Conservation (phyloP, 1,140 invertebrate genomes). For the Hormaphis cornu region DNA sequence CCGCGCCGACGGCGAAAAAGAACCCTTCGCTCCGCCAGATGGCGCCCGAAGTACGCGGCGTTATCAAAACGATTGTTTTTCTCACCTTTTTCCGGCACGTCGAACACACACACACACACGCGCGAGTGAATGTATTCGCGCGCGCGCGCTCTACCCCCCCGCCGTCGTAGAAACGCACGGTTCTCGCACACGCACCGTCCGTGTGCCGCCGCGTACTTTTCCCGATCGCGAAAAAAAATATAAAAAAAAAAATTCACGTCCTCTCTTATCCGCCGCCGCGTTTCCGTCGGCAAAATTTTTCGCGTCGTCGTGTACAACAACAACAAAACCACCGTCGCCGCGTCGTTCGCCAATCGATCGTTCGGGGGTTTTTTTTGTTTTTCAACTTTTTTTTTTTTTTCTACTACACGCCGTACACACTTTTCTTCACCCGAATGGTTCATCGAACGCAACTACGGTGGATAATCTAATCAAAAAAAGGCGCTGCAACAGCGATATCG, state of each 20-base stretch:
- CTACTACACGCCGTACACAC: not conserved
- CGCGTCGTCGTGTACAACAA: no score
- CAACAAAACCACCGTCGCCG: no score
- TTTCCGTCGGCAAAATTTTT: no score
- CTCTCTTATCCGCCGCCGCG: not conserved
- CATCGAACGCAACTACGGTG: constrained; percentile 30
- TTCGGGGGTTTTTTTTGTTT: constrained; percentile 21
- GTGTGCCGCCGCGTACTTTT: not conserved
- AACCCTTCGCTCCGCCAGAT: no score
- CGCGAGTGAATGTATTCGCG: not conserved
- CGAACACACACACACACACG: not conserved
- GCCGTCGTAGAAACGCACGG: not conserved
- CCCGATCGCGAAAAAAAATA: no score
- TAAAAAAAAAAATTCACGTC: constrained; percentile 26
- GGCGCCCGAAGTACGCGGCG: no score
- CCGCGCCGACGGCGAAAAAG: not conserved
- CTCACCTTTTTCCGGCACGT: no score
- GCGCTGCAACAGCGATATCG: constrained; percentile 32
- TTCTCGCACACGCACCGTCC: not conserved
- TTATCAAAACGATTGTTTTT: no score
- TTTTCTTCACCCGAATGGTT: constrained; percentile 18
- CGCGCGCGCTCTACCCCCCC: not conserved
- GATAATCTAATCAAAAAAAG: constrained; percentile 32
- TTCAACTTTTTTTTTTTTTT: not conserved
- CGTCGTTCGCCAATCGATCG: no score